phyloP scores from a whole-genome alignment of 2,888 invertebrate genomes.

The Drosophila formosana region DNA sequence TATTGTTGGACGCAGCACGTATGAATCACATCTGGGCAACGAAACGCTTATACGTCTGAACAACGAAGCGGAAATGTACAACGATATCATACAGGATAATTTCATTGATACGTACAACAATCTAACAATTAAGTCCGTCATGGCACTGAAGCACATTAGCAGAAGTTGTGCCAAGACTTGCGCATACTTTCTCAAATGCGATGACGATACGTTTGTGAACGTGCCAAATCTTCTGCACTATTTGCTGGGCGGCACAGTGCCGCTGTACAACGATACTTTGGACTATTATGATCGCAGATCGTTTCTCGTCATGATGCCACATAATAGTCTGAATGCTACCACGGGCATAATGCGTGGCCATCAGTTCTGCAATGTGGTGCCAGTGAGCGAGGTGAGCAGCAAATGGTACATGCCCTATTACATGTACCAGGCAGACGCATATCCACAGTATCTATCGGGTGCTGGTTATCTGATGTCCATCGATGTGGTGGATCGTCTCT shows the following conservation, averaged over 20 bases:
- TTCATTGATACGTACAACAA: conserved; percentile 95
- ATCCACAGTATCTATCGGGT: conserved; percentile 93
- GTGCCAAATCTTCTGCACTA: conserved; percentile 88
- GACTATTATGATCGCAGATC: conserved; percentile 79
- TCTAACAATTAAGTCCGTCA: conserved; percentile 93
- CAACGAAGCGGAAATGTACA: conserved; percentile 89
- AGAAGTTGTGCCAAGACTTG: conserved; percentile 88
- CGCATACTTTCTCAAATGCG: conserved; percentile 92
- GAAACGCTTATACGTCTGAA: conserved; percentile 88
- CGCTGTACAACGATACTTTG: conserved; percentile 84
- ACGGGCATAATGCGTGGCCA: conserved; percentile 89
- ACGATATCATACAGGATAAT: conserved; percentile 93
- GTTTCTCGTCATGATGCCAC: conserved; percentile 70
- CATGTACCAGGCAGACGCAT: conserved; percentile 90
- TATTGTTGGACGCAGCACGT: conserved; percentile 79
- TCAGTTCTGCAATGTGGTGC: conserved; percentile 91
- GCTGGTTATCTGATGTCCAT: conserved; percentile 92
- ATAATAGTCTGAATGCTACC: conserved; percentile 81
- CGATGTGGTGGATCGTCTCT: conserved; percentile 88
- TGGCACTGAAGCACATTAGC: conserved; percentile 93
- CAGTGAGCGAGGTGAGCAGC: conserved; percentile 89
- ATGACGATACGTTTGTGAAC: conserved; percentile 95
- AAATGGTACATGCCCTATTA: conserved; percentile 95
- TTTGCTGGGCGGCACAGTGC: conserved; percentile 85
- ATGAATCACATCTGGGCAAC: conserved; percentile 82